These are phyloP conservation scores for Agonopterix alstromeriana DNA, from an alignment of 2,888 invertebrate species.

Conservation along the genomic window DNA sequence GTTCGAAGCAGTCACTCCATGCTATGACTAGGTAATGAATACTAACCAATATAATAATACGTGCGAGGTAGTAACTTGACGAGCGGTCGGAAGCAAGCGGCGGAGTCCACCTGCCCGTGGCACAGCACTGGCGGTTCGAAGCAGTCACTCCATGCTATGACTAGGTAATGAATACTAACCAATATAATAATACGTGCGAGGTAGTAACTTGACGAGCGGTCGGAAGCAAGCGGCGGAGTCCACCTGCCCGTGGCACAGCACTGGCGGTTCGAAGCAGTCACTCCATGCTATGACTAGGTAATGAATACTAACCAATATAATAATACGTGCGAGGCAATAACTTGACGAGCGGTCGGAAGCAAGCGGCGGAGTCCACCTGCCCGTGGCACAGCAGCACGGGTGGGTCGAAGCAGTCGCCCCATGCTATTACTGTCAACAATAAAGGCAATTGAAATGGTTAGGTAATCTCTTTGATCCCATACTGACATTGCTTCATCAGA, in stretches of 20 bases:
- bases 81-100: slow-evolving; percentile 71
- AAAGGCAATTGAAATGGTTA: too few relatives aligned
- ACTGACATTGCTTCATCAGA: too few relatives aligned
- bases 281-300: slow-evolving; percentile 62
- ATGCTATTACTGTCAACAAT: slow-evolving; percentile 35
- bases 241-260: slow-evolving; percentile 72
- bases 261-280: slow-evolving; percentile 49
- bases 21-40: slow-evolving; percentile 27
- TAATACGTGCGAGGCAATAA: slow-evolving; percentile 48
- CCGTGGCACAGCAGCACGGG: slow-evolving; percentile 72
- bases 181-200: slow-evolving; percentile 37
- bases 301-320: slow-evolving; percentile 21
- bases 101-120: slow-evolving; percentile 76
- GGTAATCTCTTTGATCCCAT: too few relatives aligned
- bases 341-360: slow-evolving; percentile 70
- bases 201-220: slow-evolving; percentile 62
- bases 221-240: slow-evolving; percentile 78
- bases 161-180: slow-evolving; percentile 7
- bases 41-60: slow-evolving; percentile 29
- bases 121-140: slow-evolving; percentile 61
- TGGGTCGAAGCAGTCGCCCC: slow-evolving; percentile 64
- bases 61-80: slow-evolving; percentile 56
- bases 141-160: slow-evolving; percentile 73
- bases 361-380: slow-evolving; percentile 71
- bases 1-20: slow-evolving; percentile 67